A percentile compares a stretch with the other conserved stretches of the same genome.
Conservation (phyloP, 2,888 invertebrate genomes). For the Acronicta psi region DNA sequence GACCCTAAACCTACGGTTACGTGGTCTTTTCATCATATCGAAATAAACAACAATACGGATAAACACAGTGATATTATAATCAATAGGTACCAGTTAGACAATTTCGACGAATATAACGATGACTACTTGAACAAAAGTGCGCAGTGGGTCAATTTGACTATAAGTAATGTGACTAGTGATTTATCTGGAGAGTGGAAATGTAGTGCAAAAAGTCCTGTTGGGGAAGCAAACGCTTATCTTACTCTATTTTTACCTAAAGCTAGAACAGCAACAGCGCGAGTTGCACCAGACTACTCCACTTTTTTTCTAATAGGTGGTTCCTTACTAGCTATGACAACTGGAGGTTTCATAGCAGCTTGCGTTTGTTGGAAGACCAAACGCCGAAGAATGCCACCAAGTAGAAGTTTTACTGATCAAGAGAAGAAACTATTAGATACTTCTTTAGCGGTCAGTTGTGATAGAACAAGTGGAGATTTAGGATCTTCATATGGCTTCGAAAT, state of each 20-base stretch:
- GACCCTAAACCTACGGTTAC: conserved; percentile 94
- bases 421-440: conserved; percentile 95
- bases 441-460: conserved; percentile 90
- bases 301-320: conserved; percentile 92
- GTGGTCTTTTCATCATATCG: conserved; percentile 93
- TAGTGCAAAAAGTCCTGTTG: conserved; percentile 91
- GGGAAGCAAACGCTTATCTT: conserved; percentile 90
- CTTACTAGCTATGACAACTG: conserved; percentile 91
- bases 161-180: conserved; percentile 94
- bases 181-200: conserved; percentile 96
- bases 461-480: conserved; percentile 90
- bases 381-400: conserved; percentile 91
- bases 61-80: conserved; percentile 75
- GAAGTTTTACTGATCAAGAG: conserved; percentile 96
- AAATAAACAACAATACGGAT: conserved; percentile 73
- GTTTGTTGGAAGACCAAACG: conserved; percentile 91
- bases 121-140: conserved; percentile 85
- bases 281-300: conserved; percentile 92
- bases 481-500: conserved; percentile 87
- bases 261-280: conserved; percentile 93
- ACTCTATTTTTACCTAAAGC: conserved; percentile 85
- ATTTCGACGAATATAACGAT: conserved; percentile 78
- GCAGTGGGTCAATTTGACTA: conserved; percentile 94
- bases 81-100: conserved; percentile 69
- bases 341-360: conserved; percentile 87